Evolutionary conservation across 2,797 vertebrate genomes (phyloP), one percentile per base, ranked within the genome.

Genomic region (Gymnothorax reevesii): DNA sequence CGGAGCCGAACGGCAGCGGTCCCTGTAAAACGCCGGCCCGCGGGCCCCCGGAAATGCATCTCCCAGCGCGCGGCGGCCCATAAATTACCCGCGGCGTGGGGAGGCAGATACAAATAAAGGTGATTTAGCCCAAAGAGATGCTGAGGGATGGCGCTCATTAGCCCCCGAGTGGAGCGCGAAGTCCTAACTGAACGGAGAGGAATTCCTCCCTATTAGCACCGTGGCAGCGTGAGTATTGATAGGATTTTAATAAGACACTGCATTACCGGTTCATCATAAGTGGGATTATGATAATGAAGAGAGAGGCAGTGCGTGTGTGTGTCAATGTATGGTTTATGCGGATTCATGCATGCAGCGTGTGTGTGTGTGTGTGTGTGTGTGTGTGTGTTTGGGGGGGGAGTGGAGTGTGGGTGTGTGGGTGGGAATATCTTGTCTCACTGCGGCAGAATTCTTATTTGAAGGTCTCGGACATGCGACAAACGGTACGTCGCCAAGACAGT

Each of bases 231-330:
- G 88, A 90, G 90, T 96, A 96, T 96, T 96, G 95, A 96, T 96
- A 96, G 95, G 93, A 95, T 97, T 97, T 96, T 97, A 97, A 97
- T 96, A 96, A 97, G 96, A 95, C 89, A 88, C 94, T 93, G 94
- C 94, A 95, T 96, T 96, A 96, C 95, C 95, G 94, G 93, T 95
- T 96, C 66, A 95, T 95, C 95, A 96, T 96, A 95, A 97, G 94
- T 95, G 94, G 92, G 92, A 95, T 96, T 96, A 95, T 95, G 95
- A 94, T 96, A 96, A 96, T 96, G 93, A 89, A 88, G 91, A 64
- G 60, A 64, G 49, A 49, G 25, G 77, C n/a, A n/a, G 49, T 13
- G 73, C 7, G 33, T 42, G 27, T 71, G 25, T 27, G 20, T 64
- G 62, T 64, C 33, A 42, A 42, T 42, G 33, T 42, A 42, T 42